phyloP scores from a whole-genome alignment of 2,888 invertebrate species.

The Phyllotreta cruciferae region DNA sequence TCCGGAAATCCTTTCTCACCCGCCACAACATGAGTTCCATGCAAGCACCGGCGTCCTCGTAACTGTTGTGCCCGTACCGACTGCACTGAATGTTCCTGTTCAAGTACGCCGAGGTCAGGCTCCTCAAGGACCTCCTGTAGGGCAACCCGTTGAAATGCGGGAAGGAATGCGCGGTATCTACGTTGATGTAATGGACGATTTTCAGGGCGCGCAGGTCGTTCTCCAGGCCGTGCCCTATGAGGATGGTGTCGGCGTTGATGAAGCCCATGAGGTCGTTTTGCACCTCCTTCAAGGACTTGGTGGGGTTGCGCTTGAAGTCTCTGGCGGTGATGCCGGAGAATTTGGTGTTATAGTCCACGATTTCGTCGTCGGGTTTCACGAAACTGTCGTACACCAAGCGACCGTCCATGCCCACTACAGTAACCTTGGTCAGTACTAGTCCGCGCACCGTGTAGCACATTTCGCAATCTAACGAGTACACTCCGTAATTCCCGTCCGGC shows the following conservation, averaged over 20 bases:
- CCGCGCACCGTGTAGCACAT: conserved; percentile 94
- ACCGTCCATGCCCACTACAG: conserved; percentile 79
- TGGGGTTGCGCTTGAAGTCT: conserved; percentile 62
- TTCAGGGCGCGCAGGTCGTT: conserved; percentile 90
- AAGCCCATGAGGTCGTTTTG: conserved; percentile 86
- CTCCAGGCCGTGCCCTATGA: conserved; percentile 95
- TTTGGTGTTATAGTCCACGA: conserved; percentile 94
- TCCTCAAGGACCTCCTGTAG: conserved; percentile 81
- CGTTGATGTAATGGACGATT: conserved; percentile 80
- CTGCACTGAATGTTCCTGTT: conserved; percentile 81
- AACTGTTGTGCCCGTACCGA: conserved; percentile 85
- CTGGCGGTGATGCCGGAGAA: conserved; percentile 89
- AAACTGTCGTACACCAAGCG: conserved; percentile 81
- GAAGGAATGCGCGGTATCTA: conserved; percentile 90
- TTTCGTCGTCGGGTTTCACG: conserved; percentile 80
- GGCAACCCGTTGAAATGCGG: conserved; percentile 88
- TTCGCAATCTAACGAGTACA: conserved; percentile 94
- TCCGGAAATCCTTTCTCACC: conserved; percentile 65
- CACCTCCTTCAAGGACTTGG: conserved; percentile 77
- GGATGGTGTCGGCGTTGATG: conserved; percentile 81
- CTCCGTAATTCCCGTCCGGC: conserved; percentile 64
- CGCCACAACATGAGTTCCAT: conserved; percentile 88
- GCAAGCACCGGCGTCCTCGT: conserved; percentile 91
- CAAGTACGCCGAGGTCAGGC: conserved; percentile 75
- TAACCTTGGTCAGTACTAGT: conserved; percentile 85